Evolutionary conservation across 1,140 invertebrate genomes (phyloP).

Genomic region (Condylostylus longicornis): DNA sequence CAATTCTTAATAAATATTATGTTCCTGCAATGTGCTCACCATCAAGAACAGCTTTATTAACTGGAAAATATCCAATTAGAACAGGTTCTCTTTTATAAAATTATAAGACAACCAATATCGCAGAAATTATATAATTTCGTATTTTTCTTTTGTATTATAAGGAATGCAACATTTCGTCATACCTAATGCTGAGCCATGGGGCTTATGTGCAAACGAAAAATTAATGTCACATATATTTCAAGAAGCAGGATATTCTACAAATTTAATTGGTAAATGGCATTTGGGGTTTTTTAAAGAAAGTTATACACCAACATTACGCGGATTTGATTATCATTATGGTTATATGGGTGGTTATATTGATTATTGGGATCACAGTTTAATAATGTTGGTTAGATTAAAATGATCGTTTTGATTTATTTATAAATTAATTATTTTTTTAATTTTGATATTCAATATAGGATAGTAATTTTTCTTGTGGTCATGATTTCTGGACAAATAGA

Average conservation of each 20-base stretch:
- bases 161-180: slow-evolving; percentile 69
- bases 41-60: slow-evolving; percentile 58
- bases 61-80: slow-evolving; percentile 72
- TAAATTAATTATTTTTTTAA: background rate
- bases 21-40: slow-evolving; percentile 63
- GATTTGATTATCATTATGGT: slow-evolving; percentile 71
- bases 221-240: slow-evolving; percentile 62
- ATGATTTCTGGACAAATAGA: slow-evolving; percentile 52
- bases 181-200: slow-evolving; percentile 52
- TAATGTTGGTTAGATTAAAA: slow-evolving; percentile 36
- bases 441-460: background rate
- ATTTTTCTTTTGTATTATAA: slow-evolving; percentile 17
- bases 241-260: slow-evolving; percentile 60
- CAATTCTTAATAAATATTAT: slow-evolving; percentile 62
- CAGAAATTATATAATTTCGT: background rate
- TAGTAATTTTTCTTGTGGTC: slow-evolving; percentile 31
- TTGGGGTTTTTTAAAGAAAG: slow-evolving; percentile 54
- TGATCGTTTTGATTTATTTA: background rate
- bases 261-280: slow-evolving; percentile 85
- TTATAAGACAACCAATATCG: background rate
- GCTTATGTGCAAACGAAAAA: slow-evolving; percentile 54
- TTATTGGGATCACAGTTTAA: slow-evolving; percentile 58
- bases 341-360: slow-evolving; percentile 71
- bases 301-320: slow-evolving; percentile 59
- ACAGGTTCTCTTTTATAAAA: slow-evolving; percentile 35